These are phyloP conservation scores for Temnothorax longispinosus DNA, from an alignment of 1,140 invertebrate genomes.

Conservation along the genomic window DNA sequence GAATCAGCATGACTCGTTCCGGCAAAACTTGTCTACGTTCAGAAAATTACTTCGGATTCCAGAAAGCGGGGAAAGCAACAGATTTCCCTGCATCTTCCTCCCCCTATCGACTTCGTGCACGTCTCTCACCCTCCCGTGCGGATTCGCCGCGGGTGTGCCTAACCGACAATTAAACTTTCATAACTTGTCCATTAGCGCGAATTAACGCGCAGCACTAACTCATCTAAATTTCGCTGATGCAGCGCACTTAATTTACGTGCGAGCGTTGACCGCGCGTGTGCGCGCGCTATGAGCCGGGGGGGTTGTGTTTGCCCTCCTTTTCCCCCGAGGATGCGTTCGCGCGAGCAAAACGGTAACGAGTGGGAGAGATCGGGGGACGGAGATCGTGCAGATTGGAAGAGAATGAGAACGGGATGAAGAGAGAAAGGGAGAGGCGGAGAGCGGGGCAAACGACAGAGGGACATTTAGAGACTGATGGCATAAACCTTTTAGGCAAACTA, in stretches of 20 bases:
- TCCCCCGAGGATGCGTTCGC: conserved; percentile 64
- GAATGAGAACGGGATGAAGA: conserved; percentile 36
- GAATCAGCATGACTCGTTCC: neutral
- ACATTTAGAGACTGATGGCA: conserved; percentile 81
- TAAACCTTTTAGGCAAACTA: conserved; percentile 83
- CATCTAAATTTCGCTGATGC: conserved; percentile 74
- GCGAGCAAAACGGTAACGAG: conserved; percentile 54
- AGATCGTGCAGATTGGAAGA: conserved; percentile 19
- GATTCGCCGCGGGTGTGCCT: conserved; percentile 46
- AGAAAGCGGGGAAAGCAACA: conserved; percentile 12
- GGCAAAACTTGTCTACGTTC: neutral
- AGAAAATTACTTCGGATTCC: neutral
- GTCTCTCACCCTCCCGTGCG: neutral
- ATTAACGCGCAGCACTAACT: conserved; percentile 74
- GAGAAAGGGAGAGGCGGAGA: conserved; percentile 12
- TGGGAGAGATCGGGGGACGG: conserved; percentile 64
- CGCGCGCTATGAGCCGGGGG: neutral
- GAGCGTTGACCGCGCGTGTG: conserved; percentile 15
- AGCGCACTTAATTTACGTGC: conserved; percentile 76
- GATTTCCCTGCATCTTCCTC: conserved; percentile 17
- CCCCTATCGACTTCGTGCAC: neutral
- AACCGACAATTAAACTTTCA: conserved; percentile 78
- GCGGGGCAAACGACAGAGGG: conserved; percentile 62
- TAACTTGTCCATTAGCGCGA: conserved; percentile 76
- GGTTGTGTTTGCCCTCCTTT: conserved; percentile 65